A percentile compares a stretch with the other conserved stretches of the same genome.
phyloP scores from a whole-genome alignment of 2,888 invertebrate species.

The Andrena marginata region DNA sequence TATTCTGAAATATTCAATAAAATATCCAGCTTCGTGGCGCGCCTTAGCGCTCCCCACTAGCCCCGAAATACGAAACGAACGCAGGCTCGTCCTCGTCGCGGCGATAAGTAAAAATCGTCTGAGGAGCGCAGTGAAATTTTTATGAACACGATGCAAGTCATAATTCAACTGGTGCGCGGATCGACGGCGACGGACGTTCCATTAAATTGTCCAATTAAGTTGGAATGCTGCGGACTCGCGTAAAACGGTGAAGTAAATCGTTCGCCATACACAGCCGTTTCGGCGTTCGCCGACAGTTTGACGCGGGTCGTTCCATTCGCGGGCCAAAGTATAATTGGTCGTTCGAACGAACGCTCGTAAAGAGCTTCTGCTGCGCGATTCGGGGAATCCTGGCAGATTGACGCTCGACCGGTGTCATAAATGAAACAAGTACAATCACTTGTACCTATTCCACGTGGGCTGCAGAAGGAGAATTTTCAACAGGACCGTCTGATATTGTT shows the following conservation, averaged over 20 bases:
- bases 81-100: not conserved
- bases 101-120: not conserved
- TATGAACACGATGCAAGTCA: conserved; percentile 35
- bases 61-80: not conserved
- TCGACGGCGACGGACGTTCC: conserved; percentile 33
- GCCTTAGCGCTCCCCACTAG: not conserved
- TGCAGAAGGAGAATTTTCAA: not conserved
- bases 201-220: conserved; percentile 64
- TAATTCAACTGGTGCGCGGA: conserved; percentile 31
- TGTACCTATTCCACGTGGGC: not conserved
- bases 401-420: conserved; percentile 11
- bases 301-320: conserved; percentile 60
- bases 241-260: conserved; percentile 63
- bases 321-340: conserved; percentile 66
- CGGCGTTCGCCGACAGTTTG: conserved; percentile 53
- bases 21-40: not conserved
- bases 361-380: conserved; percentile 35
- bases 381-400: conserved; percentile 42
- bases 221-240: conserved; percentile 33
- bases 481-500: not conserved
- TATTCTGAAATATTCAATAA: not conserved
- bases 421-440: conserved; percentile 1
- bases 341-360: conserved; percentile 50
- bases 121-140: conserved; percentile 22
- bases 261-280: conserved; percentile 53